Base-by-base conservation (phyloP, 1,140 invertebrate genomes). In the Ceratina australensis region DNA sequence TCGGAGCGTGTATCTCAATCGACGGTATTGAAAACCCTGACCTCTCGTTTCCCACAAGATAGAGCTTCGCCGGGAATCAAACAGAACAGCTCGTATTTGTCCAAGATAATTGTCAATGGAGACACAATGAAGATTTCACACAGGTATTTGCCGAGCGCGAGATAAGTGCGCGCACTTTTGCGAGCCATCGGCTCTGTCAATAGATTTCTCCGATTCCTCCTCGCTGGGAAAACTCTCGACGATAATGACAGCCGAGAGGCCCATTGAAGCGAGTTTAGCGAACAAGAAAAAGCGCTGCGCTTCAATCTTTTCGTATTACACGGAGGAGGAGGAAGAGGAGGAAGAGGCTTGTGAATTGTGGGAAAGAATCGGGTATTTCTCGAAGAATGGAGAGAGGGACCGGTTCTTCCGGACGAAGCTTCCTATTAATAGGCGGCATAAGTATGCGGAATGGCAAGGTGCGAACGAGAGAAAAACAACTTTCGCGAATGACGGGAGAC, bases 351-450 rank as follows among this genome's bases (percentile, higher is more conserved):
- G 52, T 24, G 56, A 69, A n/a, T 16, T 22, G 24, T 2, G 56
- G 18, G 24, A 2, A 22, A 15, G 8, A 54, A 18, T 5, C 2
- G 52, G 13, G 52, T 54, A 47, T 57, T 24, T 60, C 13, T 60
- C 4, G 16, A 57, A 56, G 42, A 16, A 18, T 33, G 20, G 28
- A 22, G 22, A 8, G 13, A 33, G 33, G 50, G 72, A 80, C 81
- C 72, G 82, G 72, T 84, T 80, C 72, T 67, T 83, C 80, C 82
- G 72, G 66, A 59, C 50, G 52, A 28, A 65, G 61, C 73, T 81
- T 74, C 65, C 82, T 84, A 84, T 85, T 84, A 85, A 85, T 81
- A 84, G 74, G 47, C 24, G 42, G 24, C 28, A 61, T 71, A 84
- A 84, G 71, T 61, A 77, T 42, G 67, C 65, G 52, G 74, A 72